Base-by-base conservation (phyloP, 1,140 invertebrate species). In the Eufriesea mexicana region DNA sequence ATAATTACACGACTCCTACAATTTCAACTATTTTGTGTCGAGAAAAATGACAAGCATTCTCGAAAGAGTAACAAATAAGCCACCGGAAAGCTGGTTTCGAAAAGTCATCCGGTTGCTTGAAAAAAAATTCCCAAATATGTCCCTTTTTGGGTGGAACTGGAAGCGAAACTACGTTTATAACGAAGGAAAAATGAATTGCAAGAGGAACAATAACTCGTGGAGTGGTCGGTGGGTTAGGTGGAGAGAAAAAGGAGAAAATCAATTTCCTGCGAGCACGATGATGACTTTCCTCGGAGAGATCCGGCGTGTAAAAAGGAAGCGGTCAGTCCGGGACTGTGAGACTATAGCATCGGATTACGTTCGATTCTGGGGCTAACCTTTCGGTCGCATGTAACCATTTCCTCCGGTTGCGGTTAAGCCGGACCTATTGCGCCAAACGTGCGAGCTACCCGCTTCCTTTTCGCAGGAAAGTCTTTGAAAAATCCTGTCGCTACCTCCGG, bases 321-420 rank as follows among this genome's bases (percentile, higher is more conserved):
- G 72, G 42, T 16, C 14, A 35, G 51, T 9, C 61, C 28, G 49
- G 42, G 23, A 35, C 49, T 57, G 28, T 47, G 74, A 77, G 78
- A 83, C 71, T 68, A 61, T 62, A 78, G 51, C 78, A 83, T 83
- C 61, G 80, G 28, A 78, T 83, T 83, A 83, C 74, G 51, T 83
- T 78, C 71, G 80, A 68, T 66, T 76, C 71, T 57, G 74, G 59
- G 47, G 51, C 80, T 25, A 68, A 59, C 80, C 54, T 57, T 28
- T 76, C 25, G 57, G 23, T 74, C 61, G 45, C 62, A 42, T 61
- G 73, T 77, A 74, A 68, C 80, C 80, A 76, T 83, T 83, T 83
- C 80, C 35, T 83, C 55, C 74, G 74, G 42, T 76, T 59, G 80
- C 64, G 80, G 80, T 73, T 77, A 68, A 82, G 80, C 73, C 42